Evolutionary conservation across 2,888 invertebrate species (phyloP).

Genomic region (Euspilapteryx auroguttella): DNA sequence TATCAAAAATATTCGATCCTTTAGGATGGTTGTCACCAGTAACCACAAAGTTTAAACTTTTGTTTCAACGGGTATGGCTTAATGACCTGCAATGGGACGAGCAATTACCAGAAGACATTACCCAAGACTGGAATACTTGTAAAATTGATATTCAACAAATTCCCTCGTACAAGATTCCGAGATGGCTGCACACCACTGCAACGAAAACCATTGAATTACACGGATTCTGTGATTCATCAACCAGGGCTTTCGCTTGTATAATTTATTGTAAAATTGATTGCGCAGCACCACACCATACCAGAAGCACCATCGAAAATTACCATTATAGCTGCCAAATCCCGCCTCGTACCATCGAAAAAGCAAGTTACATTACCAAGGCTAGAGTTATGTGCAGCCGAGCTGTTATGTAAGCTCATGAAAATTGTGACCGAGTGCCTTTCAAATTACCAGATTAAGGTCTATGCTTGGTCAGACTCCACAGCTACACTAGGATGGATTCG

Average conservation of each 20-base stretch:
- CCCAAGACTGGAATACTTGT: slow-evolving; percentile 1
- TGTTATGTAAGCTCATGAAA: slow-evolving; percentile 1
- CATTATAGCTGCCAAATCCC: neutral
- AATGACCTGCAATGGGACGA: slow-evolving; percentile 3
- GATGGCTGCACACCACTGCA: slow-evolving; percentile 1
- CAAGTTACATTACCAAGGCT: slow-evolving; percentile 1
- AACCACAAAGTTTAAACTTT: slow-evolving; percentile 3
- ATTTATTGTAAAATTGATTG: neutral
- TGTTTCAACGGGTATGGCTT: slow-evolving; percentile 4
- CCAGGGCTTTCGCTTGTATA: slow-evolving; percentile 1
- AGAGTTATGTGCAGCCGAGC: slow-evolving; percentile 1
- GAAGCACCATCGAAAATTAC: neutral
- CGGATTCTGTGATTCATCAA: slow-evolving; percentile 2
- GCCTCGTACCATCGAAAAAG: slow-evolving; percentile 2
- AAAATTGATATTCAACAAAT: slow-evolving; percentile 1
- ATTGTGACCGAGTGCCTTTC: neutral
- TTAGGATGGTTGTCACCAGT: slow-evolving; percentile 3
- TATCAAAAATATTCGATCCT: slow-evolving; percentile 4
- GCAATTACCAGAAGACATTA: neutral
- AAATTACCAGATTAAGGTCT: slow-evolving; percentile 4
- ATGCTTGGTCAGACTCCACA: slow-evolving; percentile 10
- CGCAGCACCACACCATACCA: no score
- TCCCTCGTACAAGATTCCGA: neutral
- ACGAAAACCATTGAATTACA: slow-evolving; percentile 1
- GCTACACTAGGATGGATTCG: slow-evolving; percentile 10